phyloP scores from a whole-genome alignment of 2,888 invertebrate species.

The Crocallis elinguaria region DNA sequence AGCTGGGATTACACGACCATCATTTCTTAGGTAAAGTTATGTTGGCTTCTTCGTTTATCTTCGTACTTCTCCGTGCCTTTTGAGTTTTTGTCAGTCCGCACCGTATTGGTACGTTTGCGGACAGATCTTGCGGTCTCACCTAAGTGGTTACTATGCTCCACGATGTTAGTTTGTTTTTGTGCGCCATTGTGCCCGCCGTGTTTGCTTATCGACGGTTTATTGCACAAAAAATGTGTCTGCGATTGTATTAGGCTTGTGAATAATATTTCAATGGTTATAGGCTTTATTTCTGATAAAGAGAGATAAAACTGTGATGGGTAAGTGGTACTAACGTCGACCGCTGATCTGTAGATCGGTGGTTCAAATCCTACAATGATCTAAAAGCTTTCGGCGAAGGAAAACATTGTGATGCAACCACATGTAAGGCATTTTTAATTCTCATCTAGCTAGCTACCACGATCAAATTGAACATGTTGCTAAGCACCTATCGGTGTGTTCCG shows the following conservation, averaged over 20 bases:
- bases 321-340: no score
- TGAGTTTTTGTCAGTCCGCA: slow-evolving; percentile 22
- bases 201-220: slow-evolving; percentile 48
- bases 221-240: slow-evolving; percentile 43
- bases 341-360: no score
- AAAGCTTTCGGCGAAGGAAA: no score
- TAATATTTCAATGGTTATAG: neutral
- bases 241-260: neutral
- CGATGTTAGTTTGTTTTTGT: slow-evolving; percentile 45
- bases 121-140: slow-evolving; percentile 32
- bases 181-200: slow-evolving; percentile 37
- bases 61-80: slow-evolving; percentile 1
- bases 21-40: no score
- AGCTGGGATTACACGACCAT: no score
- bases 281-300: neutral
- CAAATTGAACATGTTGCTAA: no score
- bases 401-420: no score
- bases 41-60: neutral
- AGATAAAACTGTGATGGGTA: no score
- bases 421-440: no score
- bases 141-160: slow-evolving; percentile 30
- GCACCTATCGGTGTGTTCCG: no score
- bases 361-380: no score
- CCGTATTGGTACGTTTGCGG: slow-evolving; percentile 28
- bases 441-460: no score